A percentile compares a stretch with the other conserved stretches of the same genome.
These are phyloP conservation scores for Apaloderma vittatum DNA, from an alignment of 2,113 vertebrate species.

Conservation along the genomic window DNA sequence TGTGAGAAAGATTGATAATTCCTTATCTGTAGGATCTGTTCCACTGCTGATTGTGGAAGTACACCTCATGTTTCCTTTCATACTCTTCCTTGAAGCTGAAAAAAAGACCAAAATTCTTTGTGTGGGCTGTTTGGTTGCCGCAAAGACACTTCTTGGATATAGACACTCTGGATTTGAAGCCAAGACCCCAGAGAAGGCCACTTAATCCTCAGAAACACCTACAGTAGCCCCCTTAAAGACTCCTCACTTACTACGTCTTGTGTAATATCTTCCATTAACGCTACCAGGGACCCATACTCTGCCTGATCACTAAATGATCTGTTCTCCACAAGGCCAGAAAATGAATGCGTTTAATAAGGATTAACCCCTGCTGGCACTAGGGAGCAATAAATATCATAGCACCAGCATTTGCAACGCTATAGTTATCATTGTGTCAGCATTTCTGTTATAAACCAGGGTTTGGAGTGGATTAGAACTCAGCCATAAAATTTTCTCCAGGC, in stretches of 20 bases:
- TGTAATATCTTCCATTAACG: slow-evolving; percentile 36
- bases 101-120: background rate
- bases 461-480: slow-evolving; percentile 79
- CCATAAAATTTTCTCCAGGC: slow-evolving; percentile 81
- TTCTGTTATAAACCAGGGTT: slow-evolving; percentile 81
- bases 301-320: slow-evolving; percentile 50
- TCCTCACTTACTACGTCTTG: background rate
- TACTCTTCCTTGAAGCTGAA: background rate
- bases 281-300: background rate
- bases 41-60: background rate
- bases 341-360: slow-evolving; percentile 75
- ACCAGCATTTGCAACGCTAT: slow-evolving; percentile 63
- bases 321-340: slow-evolving; percentile 68
- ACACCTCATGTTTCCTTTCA: accelerated
- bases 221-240: slow-evolving; percentile 4
- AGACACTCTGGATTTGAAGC: slow-evolving; percentile 13
- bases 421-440: slow-evolving; percentile 79
- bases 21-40: background rate
- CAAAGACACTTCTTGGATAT: background rate
- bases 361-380: slow-evolving; percentile 76
- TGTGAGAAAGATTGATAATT: background rate
- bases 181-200: background rate
- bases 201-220: slow-evolving; percentile 48
- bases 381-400: slow-evolving; percentile 79
- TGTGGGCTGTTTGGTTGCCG: background rate